A percentile compares a stretch with the other conserved stretches of the same genome.
These are phyloP conservation scores for Drosophila dives DNA, from an alignment of 2,888 invertebrate genomes.

Conservation along the genomic window DNA sequence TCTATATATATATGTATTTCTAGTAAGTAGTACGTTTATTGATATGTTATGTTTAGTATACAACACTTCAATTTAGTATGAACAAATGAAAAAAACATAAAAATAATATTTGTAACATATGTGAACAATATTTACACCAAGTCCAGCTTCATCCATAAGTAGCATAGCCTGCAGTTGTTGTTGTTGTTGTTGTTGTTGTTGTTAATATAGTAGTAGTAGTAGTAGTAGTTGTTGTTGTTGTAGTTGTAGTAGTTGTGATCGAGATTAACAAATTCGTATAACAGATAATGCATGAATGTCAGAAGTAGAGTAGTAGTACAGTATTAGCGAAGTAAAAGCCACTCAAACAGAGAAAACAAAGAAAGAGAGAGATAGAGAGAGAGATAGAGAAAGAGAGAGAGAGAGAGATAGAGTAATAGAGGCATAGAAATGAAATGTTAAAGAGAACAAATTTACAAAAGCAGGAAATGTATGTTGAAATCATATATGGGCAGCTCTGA, in stretches of 20 bases:
- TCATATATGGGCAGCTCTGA: conserved; percentile 25
- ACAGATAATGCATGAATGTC: conserved; percentile 72
- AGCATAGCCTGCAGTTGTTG: conserved; percentile 91
- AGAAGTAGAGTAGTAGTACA: conserved; percentile 50
- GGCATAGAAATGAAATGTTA: conserved; percentile 25
- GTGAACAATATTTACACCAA: conserved; percentile 92
- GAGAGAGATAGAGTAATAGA: conserved; percentile 28
- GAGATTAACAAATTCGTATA: conserved; percentile 69
- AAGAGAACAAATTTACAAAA: conserved; percentile 6
- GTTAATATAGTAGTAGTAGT: too few relatives aligned
- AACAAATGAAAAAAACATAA: conserved; percentile 46
- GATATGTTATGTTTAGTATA: conserved; percentile 26
- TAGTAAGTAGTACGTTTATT: conserved; percentile 12
- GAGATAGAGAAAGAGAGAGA: conserved; percentile 28
- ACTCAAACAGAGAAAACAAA: conserved; percentile 46
- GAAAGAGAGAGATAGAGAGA: conserved; percentile 30
- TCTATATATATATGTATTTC: conserved; percentile 26
- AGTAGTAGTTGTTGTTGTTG: conserved; percentile 43
- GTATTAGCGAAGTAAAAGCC: conserved; percentile 48
- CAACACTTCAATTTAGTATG: conserved; percentile 35
- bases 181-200: conserved; percentile 39
- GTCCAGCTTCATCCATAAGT: conserved; percentile 95
- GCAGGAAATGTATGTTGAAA: conserved; percentile 22
- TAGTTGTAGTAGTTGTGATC: conserved; percentile 49
- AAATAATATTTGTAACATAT: conserved; percentile 52